Evolutionary conservation across 2,113 vertebrate species (phyloP), one percentile per base, ranked within the genome.

Genomic region (Corvus cornix): DNA sequence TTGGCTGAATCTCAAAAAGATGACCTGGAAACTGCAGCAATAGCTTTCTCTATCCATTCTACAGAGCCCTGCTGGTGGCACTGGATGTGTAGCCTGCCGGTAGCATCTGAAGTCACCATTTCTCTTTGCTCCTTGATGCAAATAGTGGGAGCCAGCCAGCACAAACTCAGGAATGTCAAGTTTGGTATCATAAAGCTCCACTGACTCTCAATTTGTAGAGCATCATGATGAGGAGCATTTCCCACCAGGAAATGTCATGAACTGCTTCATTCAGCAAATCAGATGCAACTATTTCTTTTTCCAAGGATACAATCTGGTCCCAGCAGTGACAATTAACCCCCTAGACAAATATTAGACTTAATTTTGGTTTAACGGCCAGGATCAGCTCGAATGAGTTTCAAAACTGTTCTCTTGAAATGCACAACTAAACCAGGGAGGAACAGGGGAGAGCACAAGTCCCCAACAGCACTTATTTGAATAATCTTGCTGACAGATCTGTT

Each of bases 401-500:
- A 83, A 93, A 55, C 35, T 35, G 18, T 87, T 52, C 31, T 88
- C 53, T 24, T 84, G 67, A 91, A 95, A 89, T 31, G 56, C 68
- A 86, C 30, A 82, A 22, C 35, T 77, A 58, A 90, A 77, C 6
- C 68, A 86, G 68, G 19, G 60, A 90, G 55, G 52, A 93, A 49
- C 14, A 79, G 75, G 68, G 22, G 43, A 77, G 37, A 66, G 35
- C 72, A 53, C 24, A 52, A 89, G 48, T 89, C 46, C 74, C 53
- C 56, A 5, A 2, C 27, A 82, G 64, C 26, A 17, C 48, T 78
- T 48, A 92, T 94, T 91, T 95, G 84, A 95, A 96, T 96, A 96
- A 97, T 96, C 91, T 94, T 84, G 63, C 80, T 93, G 95, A 92
- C 96, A 96, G 90, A 87, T 73, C 87, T 79, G 85, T 79, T 95